Evolutionary conservation across 2,888 invertebrate genomes (phyloP).

Genomic region (Drosophila merina): DNA sequence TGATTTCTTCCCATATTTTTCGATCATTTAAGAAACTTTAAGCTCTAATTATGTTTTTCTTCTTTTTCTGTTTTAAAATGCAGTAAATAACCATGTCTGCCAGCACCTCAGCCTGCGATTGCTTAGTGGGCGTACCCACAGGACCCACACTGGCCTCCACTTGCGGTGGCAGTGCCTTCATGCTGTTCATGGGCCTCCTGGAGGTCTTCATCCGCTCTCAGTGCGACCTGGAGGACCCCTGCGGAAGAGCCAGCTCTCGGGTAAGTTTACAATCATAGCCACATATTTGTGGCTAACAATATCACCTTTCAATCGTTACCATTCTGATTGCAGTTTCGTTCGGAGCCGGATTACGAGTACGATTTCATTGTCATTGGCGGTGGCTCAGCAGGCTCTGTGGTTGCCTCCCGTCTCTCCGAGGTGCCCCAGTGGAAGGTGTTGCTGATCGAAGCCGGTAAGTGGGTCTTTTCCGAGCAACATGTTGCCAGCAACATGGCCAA

Average conservation of each 20-base stretch:
- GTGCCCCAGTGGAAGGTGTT: constrained; percentile 83
- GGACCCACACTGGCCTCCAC: constrained; percentile 94
- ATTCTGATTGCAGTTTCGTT: constrained; percentile 78
- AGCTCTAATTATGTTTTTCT: not conserved
- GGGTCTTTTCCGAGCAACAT: constrained; percentile 33
- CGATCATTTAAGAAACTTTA: not conserved
- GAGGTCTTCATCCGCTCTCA: constrained; percentile 94
- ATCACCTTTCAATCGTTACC: not conserved
- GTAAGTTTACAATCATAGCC: constrained; percentile 58
- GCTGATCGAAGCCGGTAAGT: constrained; percentile 84
- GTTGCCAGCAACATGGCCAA: constrained; percentile 23
- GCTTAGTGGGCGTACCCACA: constrained; percentile 90
- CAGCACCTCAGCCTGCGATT: constrained; percentile 87
- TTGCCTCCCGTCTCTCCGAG: constrained; percentile 83
- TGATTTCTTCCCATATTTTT: constrained; percentile 12
- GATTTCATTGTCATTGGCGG: constrained; percentile 84
- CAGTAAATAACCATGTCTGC: constrained; percentile 55
- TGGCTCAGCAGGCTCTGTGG: constrained; percentile 83
- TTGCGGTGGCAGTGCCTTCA: constrained; percentile 93
- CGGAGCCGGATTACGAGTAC: constrained; percentile 83
- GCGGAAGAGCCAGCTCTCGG: constrained; percentile 88
- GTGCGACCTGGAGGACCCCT: constrained; percentile 94
- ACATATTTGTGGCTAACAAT: not conserved
- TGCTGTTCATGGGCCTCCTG: constrained; percentile 95
- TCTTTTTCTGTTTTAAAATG: constrained; percentile 28